phyloP scores from a whole-genome alignment of 2,797 vertebrate species.

The Spondyliosoma cantharus region DNA sequence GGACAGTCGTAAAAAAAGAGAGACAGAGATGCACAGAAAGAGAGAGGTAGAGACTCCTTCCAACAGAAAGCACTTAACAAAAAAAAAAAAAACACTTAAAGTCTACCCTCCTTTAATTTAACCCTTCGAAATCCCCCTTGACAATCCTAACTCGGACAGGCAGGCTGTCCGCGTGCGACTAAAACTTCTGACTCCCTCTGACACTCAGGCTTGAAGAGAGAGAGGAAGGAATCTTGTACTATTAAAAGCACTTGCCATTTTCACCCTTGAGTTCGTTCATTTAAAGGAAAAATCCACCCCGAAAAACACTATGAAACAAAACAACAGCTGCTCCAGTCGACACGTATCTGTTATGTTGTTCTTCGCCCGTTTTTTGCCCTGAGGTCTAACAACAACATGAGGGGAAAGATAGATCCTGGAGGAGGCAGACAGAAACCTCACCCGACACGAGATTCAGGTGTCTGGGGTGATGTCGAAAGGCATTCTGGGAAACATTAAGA shows the following conservation, averaged over 20 bases:
- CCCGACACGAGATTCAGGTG: background rate
- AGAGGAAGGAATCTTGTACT: constrained; percentile 68
- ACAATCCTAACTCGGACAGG: constrained; percentile 92
- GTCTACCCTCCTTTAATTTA: constrained; percentile 60
- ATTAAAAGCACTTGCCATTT: constrained; percentile 61
- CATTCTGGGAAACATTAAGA: constrained; percentile 27
- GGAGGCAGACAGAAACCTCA: background rate
- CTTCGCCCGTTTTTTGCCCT: constrained; percentile 21
- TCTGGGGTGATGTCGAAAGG: background rate
- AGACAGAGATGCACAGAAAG: constrained; percentile 56
- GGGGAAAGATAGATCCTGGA: background rate
- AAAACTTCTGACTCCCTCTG: constrained; percentile 65
- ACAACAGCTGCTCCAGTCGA: constrained; percentile 36
- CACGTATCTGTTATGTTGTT: background rate
- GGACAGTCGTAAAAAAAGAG: constrained; percentile 56
- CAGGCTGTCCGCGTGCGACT: constrained; percentile 43
- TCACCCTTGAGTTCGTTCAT: constrained; percentile 51
- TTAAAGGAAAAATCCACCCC: constrained; percentile 65
- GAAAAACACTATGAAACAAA: constrained; percentile 50
- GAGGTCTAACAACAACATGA: background rate
- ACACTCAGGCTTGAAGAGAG: constrained; percentile 75
- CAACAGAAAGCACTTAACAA: constrained; percentile 88
- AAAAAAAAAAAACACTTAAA: constrained; percentile 62
- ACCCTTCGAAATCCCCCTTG: constrained; percentile 80
- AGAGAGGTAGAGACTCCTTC: constrained; percentile 64